Conservation (phyloP, 2,797 vertebrate genomes). For the Pipistrellus nathusii region DNA sequence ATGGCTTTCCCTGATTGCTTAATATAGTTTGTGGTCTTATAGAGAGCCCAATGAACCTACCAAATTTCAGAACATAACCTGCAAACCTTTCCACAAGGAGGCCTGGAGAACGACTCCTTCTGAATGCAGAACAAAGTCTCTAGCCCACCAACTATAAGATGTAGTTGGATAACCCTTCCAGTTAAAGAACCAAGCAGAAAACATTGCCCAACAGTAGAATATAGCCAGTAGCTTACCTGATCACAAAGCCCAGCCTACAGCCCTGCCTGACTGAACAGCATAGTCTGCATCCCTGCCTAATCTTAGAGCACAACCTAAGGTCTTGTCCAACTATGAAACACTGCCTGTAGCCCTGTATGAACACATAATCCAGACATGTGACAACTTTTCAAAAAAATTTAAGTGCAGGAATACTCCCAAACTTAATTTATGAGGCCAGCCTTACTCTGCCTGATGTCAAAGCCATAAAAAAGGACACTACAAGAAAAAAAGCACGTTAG, state of each 20-base stretch:
- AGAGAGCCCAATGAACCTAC: neutral
- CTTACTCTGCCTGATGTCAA: neutral
- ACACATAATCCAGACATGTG: neutral
- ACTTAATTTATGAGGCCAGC: neutral
- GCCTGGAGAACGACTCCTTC: neutral
- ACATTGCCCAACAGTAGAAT: neutral
- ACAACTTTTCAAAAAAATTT: neutral
- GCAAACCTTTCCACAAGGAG: too few relatives aligned
- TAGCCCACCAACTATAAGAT: neutral
- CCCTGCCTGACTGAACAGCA: neutral
- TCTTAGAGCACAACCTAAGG: neutral
- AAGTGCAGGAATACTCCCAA: neutral
- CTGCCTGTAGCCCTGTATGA: neutral
- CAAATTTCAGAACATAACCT: neutral
- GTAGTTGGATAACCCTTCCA: neutral
- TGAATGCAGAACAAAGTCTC: neutral
- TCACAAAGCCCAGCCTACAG: neutral
- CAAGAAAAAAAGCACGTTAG: neutral
- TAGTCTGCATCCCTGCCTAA: neutral
- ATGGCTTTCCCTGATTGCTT: neutral
- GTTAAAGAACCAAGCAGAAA: neutral
- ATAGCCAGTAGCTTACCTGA: neutral
- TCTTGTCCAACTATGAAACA: neutral
- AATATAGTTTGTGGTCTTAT: neutral
- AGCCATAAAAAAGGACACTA: neutral